Base-by-base conservation (phyloP, 2,797 vertebrate genomes). In the Pipistrellus pygmaeus region DNA sequence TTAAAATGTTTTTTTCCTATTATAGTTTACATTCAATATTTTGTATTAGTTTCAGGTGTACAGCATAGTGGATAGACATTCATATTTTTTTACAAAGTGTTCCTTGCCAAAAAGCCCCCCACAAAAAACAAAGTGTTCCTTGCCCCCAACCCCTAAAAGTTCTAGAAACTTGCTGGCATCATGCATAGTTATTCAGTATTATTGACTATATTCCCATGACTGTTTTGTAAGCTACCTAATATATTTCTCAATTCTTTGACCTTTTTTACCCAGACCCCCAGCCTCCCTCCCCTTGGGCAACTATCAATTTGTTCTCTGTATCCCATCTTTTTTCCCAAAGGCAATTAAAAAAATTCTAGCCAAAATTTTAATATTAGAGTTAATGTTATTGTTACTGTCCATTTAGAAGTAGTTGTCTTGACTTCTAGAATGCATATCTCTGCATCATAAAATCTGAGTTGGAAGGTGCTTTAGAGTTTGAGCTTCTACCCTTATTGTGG, bases 351-450 rank as follows among this genome's bases (percentile, higher is more conserved):
- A 85, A 12, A 48, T 69, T 44, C 44, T 71, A 51, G 64, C 10
- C 21, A 2, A 57, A 68, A 57, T 48, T 73, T 84, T 92, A 78
- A 38, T 66, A 71, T 30, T 92, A 21, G 2, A 32, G 4, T 81
- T 89, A 8, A 8, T 8, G 51, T 60, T 84, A 85, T 21, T 38
- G 8, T 93, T 82, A 85, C 25, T 77, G 12, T 12, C 15, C 8
- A 71, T 46, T 81, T 85, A 62, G 62, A 76, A 80, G 23, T 51
- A 73, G 41, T 41, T 69, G 6, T 85, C n/a, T 48, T 94, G 48
- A 44, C 57, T 66, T 85, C 71, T 91, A 86, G 51, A 89, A 78
- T 75, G 12, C 78, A 68, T 5, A 41, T 78, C n/a, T 85, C 92
- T 88, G 30, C 17, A 85, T 77, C 15, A 66, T 5, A 44, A 20